Percentiles rank a stretch among this genome's conserved stretches.
Conservation (phyloP, 2,113 vertebrate species). For the Triplophysa siluroides region DNA sequence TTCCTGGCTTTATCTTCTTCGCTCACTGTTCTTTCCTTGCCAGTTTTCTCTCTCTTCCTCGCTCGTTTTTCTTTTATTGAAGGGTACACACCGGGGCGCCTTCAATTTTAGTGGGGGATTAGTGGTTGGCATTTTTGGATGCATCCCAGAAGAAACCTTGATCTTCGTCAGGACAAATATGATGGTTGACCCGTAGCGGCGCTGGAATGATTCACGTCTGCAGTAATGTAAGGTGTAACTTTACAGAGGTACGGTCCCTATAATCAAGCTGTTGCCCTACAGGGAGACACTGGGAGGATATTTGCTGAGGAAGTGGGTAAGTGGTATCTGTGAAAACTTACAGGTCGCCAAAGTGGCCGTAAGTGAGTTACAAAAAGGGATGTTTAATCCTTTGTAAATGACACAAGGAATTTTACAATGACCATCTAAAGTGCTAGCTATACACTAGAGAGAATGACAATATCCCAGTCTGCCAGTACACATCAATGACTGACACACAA, state of each 20-base stretch:
- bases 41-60: slow-evolving; percentile 44
- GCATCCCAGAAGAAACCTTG: slow-evolving; percentile 38
- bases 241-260: neutral
- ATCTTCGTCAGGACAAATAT: slow-evolving; percentile 27
- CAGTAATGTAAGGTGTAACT: neutral
- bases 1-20: slow-evolving; percentile 58
- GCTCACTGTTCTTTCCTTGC: slow-evolving; percentile 45
- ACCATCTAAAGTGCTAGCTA: neutral
- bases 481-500: neutral
- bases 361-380: neutral
- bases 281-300: neutral
- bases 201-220: neutral
- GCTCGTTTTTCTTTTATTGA: slow-evolving; percentile 21
- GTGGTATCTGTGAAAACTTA: neutral
- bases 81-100: slow-evolving; percentile 14
- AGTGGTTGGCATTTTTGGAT: slow-evolving; percentile 47
- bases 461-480: neutral
- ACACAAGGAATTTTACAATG: slow-evolving; percentile 12
- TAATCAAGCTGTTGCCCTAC: slow-evolving; percentile 12
- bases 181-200: neutral
- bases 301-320: neutral
- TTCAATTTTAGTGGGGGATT: slow-evolving; percentile 23
- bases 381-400: neutral
- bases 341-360: neutral
- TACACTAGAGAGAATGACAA: neutral